A percentile compares a stretch with the other conserved stretches of the same genome.
These are phyloP conservation scores for Cololabis saira DNA, from an alignment of 2,113 vertebrate species.

Conservation along the genomic window DNA sequence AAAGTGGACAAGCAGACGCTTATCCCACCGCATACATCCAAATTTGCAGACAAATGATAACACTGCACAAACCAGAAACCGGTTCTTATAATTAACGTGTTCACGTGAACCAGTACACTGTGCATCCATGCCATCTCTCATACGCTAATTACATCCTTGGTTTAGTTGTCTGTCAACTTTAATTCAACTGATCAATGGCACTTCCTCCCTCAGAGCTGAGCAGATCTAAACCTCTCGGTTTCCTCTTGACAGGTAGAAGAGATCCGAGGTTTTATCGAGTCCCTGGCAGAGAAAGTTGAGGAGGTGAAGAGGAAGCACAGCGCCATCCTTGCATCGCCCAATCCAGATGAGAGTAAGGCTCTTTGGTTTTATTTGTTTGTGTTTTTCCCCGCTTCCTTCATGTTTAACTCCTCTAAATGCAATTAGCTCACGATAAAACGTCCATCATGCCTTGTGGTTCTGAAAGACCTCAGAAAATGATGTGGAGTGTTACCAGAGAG, in stretches of 20 bases:
- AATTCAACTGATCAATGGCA: slow-evolving; percentile 17
- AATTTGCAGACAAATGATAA: no score
- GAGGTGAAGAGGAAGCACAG: slow-evolving; percentile 97
- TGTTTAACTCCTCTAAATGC: neutral
- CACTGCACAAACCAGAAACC: no score
- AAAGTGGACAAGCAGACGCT: no score
- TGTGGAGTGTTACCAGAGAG: no score
- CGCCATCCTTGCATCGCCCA: slow-evolving; percentile 92
- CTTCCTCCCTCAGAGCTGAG: slow-evolving; percentile 13
- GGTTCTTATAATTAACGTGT: no score
- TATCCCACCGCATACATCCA: no score
- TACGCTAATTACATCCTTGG: slow-evolving; percentile 17
- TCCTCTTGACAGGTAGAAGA: slow-evolving; percentile 89
- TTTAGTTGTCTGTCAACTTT: slow-evolving; percentile 32
- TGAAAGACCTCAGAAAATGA: no score
- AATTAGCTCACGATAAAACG: neutral
- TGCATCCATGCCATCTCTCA: no score
- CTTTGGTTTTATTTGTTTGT: neutral
- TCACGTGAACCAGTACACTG: no score
- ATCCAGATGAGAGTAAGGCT: slow-evolving; percentile 93
- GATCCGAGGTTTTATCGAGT: slow-evolving; percentile 92
- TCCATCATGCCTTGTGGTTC: no score
- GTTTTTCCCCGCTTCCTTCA: neutral
- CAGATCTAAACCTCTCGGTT: slow-evolving; percentile 26
- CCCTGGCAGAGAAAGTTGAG: slow-evolving; percentile 93